Evolutionary conservation across 2,797 vertebrate species (phyloP), one percentile per base, ranked within the genome.

Genomic region (Scolopax bukidnonensis): DNA sequence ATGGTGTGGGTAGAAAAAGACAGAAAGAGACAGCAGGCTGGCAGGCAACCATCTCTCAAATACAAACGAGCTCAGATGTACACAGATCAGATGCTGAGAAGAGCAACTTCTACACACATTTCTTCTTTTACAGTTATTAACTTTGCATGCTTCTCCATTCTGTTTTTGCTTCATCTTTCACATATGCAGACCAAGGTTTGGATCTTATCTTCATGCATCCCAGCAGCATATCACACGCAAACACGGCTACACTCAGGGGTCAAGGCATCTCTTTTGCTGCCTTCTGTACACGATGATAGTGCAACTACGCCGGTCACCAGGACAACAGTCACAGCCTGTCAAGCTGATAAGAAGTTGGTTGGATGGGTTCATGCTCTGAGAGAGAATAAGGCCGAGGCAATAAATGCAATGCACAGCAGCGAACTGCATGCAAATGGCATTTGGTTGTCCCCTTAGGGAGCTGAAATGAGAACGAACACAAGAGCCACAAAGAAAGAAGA

Each of bases 271-370:
- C 73, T 51, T 89, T 70, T 6, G 9, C 41, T 71, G 75, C 89
- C 83, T 90, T 89, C 94, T 95, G 95, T 57, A 71, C 12, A 1
- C 6, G 73, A 65, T 54, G 95, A 97, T 96, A 97, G 80, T 25
- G 87, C 67, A 90, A 32, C 89, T 86, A 45, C 0, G 0, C 32
- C 4, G 4, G 87, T 92, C 92, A 87, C 90, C 88, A 94, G 60
- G 87, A 93, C 90, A 84, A 81, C 93, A 90, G 83, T n/a, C 84
- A 86, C 74, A 84, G 81, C 54, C 63, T 70, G 83, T 91, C 83
- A 93, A 48, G 81, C n/a, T 38, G 95, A 97, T 97, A 96, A 96
- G 92, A 70, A 88, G 54, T 79, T 85, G 56, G 69, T 70, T 2
- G 5, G 56, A 63, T 84, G 57, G 40, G 69, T 57, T 94, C 68